Evolutionary conservation across 2,888 invertebrate genomes (phyloP).

Genomic region (Pocota personata): DNA sequence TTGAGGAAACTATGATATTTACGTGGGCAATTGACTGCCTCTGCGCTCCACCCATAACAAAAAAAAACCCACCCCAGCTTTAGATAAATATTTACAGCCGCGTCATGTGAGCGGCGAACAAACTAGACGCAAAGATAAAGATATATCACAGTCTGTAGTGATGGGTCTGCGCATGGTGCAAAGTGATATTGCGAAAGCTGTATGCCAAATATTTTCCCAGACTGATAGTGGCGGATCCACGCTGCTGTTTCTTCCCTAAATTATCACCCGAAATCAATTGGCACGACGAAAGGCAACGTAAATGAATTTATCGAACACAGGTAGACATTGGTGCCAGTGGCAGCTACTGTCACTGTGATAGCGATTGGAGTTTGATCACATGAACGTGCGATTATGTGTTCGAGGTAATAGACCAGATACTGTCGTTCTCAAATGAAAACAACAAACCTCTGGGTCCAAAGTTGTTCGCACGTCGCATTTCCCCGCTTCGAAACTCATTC

Average conservation of each 20-base stretch:
- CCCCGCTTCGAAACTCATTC: not conserved
- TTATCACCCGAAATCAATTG: constrained; percentile 14
- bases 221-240: not conserved
- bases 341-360: constrained; percentile 22
- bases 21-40: constrained; percentile 34
- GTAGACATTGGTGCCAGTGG: not conserved
- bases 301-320: not conserved
- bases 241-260: not conserved
- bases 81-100: constrained; percentile 41
- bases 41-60: not conserved
- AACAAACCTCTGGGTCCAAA: constrained; percentile 53
- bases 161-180: constrained; percentile 5
- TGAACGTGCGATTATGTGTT: not conserved
- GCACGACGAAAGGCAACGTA: not conserved
- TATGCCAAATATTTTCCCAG: not conserved
- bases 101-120: constrained; percentile 57
- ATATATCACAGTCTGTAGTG: not conserved
- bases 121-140: not conserved
- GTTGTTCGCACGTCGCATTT: constrained; percentile 21
- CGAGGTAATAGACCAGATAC: not conserved
- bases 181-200: not conserved
- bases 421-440: constrained; percentile 9
- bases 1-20: constrained; percentile 41
- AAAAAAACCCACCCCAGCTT: constrained; percentile 3
- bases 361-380: constrained; percentile 47